Evolutionary conservation across 2,113 vertebrate genomes (phyloP).

Genomic region (Willisornis vidua): DNA sequence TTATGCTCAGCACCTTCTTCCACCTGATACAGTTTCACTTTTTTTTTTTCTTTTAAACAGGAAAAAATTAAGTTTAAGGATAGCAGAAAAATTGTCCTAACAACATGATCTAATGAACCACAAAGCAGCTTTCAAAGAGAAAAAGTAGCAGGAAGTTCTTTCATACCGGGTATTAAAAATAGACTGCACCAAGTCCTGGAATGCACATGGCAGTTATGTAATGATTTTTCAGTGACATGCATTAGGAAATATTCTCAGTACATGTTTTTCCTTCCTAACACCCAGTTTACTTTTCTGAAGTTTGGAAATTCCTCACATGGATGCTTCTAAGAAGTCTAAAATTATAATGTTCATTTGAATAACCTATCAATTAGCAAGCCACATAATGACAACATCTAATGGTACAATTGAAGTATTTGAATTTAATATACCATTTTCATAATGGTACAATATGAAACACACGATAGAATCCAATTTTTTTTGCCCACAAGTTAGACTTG

Average conservation of each 20-base stretch:
- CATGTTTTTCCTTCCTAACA: constrained; percentile 27
- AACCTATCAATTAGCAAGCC: constrained; percentile 58
- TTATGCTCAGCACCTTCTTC: neutral
- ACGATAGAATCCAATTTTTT: neutral
- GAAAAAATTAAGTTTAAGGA: neutral
- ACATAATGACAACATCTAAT: constrained; percentile 57
- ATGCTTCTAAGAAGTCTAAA: constrained; percentile 40
- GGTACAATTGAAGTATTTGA: constrained; percentile 40
- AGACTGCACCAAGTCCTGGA: constrained; percentile 55
- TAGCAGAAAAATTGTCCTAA: neutral
- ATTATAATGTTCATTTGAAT: constrained; percentile 50
- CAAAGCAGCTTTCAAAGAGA: constrained; percentile 41
- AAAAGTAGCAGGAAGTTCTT: constrained; percentile 66
- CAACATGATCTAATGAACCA: constrained; percentile 2
- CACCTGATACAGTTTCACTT: neutral
- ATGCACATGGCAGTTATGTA: constrained; percentile 41
- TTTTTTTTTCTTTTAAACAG: neutral
- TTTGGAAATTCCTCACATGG: constrained; percentile 1
- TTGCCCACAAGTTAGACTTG: neutral
- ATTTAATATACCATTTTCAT: constrained; percentile 47
- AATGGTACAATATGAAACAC: constrained; percentile 11
- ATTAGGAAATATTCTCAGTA: constrained; percentile 45
- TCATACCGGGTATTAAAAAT: constrained; percentile 62
- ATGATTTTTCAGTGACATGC: constrained; percentile 40
- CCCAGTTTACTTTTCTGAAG: neutral